Evolutionary conservation across 1,140 invertebrate species (phyloP), one percentile per base, ranked within the genome.

Genomic region (Drosophila cardini): DNA sequence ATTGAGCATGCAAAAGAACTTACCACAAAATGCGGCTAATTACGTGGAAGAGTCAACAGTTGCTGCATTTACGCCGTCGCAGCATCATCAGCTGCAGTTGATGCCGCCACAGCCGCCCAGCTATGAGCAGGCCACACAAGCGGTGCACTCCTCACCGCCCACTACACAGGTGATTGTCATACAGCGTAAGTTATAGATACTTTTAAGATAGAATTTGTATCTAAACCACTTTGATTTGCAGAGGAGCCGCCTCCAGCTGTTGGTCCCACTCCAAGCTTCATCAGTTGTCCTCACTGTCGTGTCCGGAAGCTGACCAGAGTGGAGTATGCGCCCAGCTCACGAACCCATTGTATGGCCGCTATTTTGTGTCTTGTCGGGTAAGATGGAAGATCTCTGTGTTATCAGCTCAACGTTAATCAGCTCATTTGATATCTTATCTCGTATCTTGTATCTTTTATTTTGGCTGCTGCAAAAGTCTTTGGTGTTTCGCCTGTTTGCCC

Each of bases 401-500:
- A 46, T 46, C 16, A 13, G 2, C 11, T 10, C 5, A 7, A 8
- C 4, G 7, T 36, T 69, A 73, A 79, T 79, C 76, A 74, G 64
- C 30, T 3, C 15, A 34, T 32, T 0, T 42, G 62, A 46, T 58
- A 43, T 64, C n/a, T 56, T 56, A 68, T 76, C 69, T 58, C 21
- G 9, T 11, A 10, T 26, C 34, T 36, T 36, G 34, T 10, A 70
- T 71, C n/a, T 16, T 9, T 32, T n/a, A 36, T 13, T 16, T 34
- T 32, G 46, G 32, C 21, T 64, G 61, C 61, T 64, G 61, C 11
- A 43, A 9, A 69, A 85, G 81, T 0, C 70, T 91, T 21, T 95
- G 94, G 93, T 93, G 93, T 4, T 95, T 94, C 63, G 93, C 93
- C 15, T 95, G 94, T 68, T 83, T 95, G 15, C 95, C 95, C 4